Percentiles rank a stretch among this genome's conserved stretches.
These are phyloP conservation scores for Hypomesus transpacificus DNA, from an alignment of 2,113 vertebrate species.

Conservation along the genomic window DNA sequence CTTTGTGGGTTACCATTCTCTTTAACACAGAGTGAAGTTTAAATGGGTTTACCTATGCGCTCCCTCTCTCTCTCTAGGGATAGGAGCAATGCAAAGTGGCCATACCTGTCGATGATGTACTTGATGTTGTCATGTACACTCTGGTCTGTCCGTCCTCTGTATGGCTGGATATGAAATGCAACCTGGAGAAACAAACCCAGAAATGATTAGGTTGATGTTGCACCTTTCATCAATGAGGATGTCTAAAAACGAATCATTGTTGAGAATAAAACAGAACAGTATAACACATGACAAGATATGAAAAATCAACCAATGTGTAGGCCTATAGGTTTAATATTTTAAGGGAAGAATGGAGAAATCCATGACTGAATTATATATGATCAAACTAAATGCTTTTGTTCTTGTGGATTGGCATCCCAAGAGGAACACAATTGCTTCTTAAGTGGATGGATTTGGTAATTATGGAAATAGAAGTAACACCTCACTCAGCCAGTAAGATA, in stretches of 20 bases:
- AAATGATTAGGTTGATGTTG: slow-evolving; percentile 15
- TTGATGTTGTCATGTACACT: slow-evolving; percentile 86
- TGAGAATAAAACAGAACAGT: slow-evolving; percentile 9
- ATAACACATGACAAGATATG: slow-evolving; percentile 27
- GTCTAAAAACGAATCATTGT: too few relatives aligned
- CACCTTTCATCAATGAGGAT: not conserved
- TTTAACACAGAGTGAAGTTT: slow-evolving; percentile 34
- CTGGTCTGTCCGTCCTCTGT: slow-evolving; percentile 82
- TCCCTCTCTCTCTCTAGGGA: slow-evolving; percentile 9
- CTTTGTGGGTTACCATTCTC: slow-evolving; percentile 9
- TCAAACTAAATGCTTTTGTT: slow-evolving; percentile 37
- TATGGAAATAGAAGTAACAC: slow-evolving; percentile 32
- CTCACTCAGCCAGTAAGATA: slow-evolving; percentile 12
- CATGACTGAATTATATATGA: slow-evolving; percentile 53
- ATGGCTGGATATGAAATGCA: slow-evolving; percentile 86
- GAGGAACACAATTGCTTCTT: slow-evolving; percentile 35
- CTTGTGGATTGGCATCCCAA: slow-evolving; percentile 7
- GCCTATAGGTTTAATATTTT: slow-evolving; percentile 49
- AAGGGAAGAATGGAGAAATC: slow-evolving; percentile 37
- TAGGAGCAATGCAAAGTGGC: slow-evolving; percentile 6
- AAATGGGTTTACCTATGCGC: slow-evolving; percentile 29
- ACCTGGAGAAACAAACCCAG: slow-evolving; percentile 66
- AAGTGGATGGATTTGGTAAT: slow-evolving; percentile 15
- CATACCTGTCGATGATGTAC: slow-evolving; percentile 89
- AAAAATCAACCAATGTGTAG: slow-evolving; percentile 36